Evolutionary conservation across 2,113 vertebrate genomes (phyloP), one percentile per base, ranked within the genome.

Genomic region (Oreochromis aureus): DNA sequence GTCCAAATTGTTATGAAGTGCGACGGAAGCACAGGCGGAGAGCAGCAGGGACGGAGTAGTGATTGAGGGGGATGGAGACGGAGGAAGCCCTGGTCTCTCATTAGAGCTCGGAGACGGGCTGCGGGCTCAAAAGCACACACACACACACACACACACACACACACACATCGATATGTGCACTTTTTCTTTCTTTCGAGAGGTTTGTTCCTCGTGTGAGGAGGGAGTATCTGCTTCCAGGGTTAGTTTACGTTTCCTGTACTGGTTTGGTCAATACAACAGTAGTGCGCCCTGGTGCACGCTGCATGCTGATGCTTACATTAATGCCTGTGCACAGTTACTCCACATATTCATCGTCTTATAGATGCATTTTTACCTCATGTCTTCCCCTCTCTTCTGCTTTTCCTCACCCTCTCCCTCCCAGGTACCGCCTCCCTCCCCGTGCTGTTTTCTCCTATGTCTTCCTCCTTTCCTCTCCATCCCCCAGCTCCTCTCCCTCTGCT

Each of bases 61-160:
- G 86, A 88, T 84, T 61, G 86, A 82, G 81, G 86, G 86, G 87
- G 88, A 89, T 22, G 59, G 61, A 63, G 81, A 82, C 6, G 59
- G 71, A 89, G 80, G 16, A 66, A 87, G 89, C 24, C 53, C 86
- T 90, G 82, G 51, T 86, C 71, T 93, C 63, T 88, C 86, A 93
- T 86, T 93, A 88, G 84, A 81, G 85, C 88, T 85, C 51, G 7
- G 69, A 88, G 78, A 55, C 83, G 19, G 80, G 19, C 85, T 30
- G 59, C 18, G 19, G 61, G 79, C 79, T 41, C 55, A 76, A 30
- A 85, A 22, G 19, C 86, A 27, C 55, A 12, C 82, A 46, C 86
- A 34, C 44, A n/a, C 18, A 54, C n/a, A 78, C 19, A 71, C 44
- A 27, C 58, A 19, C 63, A 48, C 84, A 30, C 48, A 18, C 15